Evolutionary conservation across 1,140 invertebrate species (phyloP).

Genomic region (Aphis gossypii): DNA sequence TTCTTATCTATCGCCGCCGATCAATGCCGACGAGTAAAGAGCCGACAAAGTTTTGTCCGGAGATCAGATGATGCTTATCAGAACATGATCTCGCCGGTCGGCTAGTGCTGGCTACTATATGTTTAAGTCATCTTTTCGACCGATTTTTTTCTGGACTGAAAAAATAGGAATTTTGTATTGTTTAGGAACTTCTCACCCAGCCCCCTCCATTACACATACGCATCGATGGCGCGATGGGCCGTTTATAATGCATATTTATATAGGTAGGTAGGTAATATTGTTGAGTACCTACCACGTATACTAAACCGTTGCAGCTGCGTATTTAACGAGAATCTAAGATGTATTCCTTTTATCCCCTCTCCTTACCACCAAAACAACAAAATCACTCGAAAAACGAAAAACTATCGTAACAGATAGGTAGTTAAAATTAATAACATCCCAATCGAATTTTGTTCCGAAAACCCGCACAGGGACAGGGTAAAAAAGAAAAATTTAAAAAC

Average conservation of each 20-base stretch:
- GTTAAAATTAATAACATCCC: too few species aligned
- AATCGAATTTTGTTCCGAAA: too few species aligned
- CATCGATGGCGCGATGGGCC: background rate
- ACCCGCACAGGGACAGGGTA: too few species aligned
- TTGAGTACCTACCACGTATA: background rate
- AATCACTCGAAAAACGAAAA: background rate
- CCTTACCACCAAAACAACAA: background rate
- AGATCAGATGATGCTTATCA: background rate
- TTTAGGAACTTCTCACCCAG: background rate
- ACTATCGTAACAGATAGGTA: too few species aligned
- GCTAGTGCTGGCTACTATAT: background rate
- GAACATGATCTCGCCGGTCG: background rate
- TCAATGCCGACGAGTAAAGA: background rate
- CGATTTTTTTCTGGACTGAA: background rate
- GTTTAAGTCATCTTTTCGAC: slow-evolving; percentile 4
- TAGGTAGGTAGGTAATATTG: background rate
- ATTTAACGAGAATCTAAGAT: background rate
- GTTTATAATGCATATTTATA: background rate
- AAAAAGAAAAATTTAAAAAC: too few species aligned
- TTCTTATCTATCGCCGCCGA: background rate
- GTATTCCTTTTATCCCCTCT: background rate
- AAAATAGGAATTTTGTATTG: background rate
- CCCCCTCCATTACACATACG: background rate
- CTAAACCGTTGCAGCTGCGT: background rate
- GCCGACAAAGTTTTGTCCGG: slow-evolving; percentile 9